phyloP scores from a whole-genome alignment of 2,888 invertebrate genomes.

The Gonocerus acuteangulatus region DNA sequence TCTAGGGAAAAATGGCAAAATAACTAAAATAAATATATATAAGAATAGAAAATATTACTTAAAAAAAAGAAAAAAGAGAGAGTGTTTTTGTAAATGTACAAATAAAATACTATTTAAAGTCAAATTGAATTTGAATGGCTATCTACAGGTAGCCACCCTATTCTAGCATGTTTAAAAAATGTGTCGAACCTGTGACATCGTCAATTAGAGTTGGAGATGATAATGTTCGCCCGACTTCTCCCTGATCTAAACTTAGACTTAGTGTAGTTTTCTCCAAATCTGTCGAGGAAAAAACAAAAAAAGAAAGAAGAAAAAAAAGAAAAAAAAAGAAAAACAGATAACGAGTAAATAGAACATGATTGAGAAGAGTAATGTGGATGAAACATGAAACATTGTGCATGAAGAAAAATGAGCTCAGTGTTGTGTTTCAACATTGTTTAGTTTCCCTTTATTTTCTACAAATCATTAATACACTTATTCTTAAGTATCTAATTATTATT shows the following conservation, averaged over 20 bases:
- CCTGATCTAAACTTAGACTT: constrained; percentile 1
- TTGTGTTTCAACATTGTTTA: neutral
- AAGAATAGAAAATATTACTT: too few species aligned
- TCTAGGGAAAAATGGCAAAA: too few species aligned
- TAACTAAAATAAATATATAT: too few species aligned
- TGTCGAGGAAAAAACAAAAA: neutral
- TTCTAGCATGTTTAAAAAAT: neutral
- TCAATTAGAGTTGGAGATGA: neutral
- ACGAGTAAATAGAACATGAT: neutral
- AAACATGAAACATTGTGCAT: neutral
- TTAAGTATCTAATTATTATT: too few species aligned
- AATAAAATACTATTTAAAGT: too few species aligned
- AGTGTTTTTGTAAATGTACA: too few species aligned
- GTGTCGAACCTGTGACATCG: neutral
- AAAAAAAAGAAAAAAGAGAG: too few species aligned
- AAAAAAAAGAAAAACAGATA: neutral
- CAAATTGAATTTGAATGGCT: too few species aligned
- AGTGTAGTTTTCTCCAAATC: constrained; percentile 1
- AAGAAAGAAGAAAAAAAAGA: neutral
- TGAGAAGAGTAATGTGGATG: too few species aligned
- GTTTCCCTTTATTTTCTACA: too few species aligned
- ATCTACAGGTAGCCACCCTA: neutral
- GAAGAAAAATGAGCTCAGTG: neutral
- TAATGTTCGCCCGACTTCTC: neutral
- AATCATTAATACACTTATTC: too few species aligned